These are phyloP conservation scores for Drosophila putrida DNA, from an alignment of 2,888 invertebrate genomes.

Conservation along the genomic window DNA sequence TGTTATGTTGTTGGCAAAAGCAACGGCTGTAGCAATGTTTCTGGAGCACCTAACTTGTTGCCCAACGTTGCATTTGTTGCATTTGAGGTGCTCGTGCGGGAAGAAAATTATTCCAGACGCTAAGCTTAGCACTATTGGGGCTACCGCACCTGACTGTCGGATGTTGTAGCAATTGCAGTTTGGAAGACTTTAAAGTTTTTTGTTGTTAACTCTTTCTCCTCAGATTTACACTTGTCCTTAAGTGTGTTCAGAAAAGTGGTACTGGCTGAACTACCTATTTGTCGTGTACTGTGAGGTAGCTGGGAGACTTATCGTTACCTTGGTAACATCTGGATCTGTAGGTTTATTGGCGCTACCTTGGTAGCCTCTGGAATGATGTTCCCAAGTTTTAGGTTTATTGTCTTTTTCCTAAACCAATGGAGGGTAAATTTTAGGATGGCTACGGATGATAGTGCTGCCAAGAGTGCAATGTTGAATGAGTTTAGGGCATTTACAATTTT, in stretches of 20 bases:
- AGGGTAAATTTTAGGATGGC: neutral
- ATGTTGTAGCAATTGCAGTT: neutral
- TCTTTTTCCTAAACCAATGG: constrained; percentile 6
- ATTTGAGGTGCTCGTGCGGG: no score
- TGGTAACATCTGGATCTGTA: neutral
- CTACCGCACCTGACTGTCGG: neutral
- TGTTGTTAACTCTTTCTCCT: neutral
- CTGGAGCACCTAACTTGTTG: no score
- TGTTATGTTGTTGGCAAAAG: neutral
- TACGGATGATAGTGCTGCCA: constrained; percentile 3
- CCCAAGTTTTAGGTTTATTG: constrained; percentile 1
- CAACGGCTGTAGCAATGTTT: neutral
- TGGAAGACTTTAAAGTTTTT: neutral
- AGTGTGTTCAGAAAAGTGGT: neutral
- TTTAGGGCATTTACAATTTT: neutral
- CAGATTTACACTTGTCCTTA: neutral
- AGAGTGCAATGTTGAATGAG: neutral
- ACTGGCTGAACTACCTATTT: neutral
- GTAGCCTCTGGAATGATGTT: neutral
- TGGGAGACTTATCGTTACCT: neutral
- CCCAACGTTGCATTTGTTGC: no score
- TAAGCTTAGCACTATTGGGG: neutral
- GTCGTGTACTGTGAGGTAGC: neutral
- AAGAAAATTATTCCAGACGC: constrained; percentile 2
- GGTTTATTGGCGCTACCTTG: constrained; percentile 1